Evolutionary conservation across 2,113 vertebrate genomes (phyloP).

Genomic region (Sarotherodon lohbergeri): DNA sequence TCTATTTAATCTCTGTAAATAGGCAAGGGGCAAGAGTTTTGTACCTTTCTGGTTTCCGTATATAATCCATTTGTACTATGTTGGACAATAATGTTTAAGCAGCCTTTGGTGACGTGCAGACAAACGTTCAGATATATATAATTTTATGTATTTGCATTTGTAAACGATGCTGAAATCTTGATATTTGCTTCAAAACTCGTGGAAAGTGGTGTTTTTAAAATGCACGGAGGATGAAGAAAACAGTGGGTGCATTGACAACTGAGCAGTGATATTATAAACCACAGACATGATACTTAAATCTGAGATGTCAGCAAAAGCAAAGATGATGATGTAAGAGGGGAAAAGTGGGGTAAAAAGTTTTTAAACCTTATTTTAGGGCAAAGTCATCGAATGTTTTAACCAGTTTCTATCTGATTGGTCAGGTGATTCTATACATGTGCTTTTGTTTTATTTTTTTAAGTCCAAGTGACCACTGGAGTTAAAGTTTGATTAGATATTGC

Average conservation of each 20-base stretch:
- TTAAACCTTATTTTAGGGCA: not conserved
- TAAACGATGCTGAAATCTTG: not conserved
- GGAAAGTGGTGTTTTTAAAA: not conserved
- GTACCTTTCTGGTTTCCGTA: fast-evolving
- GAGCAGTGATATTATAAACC: not conserved
- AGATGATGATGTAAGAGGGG: not conserved
- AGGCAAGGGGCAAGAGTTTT: not conserved
- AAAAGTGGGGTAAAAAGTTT: no score
- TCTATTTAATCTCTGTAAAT: not conserved
- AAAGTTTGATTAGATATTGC: not conserved
- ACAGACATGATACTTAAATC: not conserved
- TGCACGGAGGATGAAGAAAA: not conserved
- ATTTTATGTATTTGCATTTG: not conserved
- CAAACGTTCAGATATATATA: not conserved
- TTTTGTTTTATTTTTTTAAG: not conserved
- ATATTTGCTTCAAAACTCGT: not conserved
- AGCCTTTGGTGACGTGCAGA: not conserved
- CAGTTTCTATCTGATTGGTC: not conserved
- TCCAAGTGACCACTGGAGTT: fast-evolving
- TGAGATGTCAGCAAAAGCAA: not conserved
- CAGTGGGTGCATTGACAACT: fast-evolving
- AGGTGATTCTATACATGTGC: no score
- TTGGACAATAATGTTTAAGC: not conserved
- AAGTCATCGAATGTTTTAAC: not conserved
- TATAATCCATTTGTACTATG: not conserved